phyloP scores from a whole-genome alignment of 2,888 invertebrate genomes.

The Callimorpha dominula region DNA sequence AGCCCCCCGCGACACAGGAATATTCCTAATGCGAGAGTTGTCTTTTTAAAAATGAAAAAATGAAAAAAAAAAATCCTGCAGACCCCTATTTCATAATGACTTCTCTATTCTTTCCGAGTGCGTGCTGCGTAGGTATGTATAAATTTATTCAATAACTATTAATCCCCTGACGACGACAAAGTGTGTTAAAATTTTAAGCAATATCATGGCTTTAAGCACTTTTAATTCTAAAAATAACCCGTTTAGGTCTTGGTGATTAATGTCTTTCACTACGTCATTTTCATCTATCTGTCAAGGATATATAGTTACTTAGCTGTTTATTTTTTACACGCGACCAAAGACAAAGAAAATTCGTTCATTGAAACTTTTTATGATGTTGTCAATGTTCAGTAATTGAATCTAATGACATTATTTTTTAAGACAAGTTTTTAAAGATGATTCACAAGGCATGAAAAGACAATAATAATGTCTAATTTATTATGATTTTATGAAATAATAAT shows the following conservation, averaged over 20 bases:
- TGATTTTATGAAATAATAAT: neutral
- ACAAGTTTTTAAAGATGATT: neutral
- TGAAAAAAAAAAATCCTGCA: too few relatives aligned
- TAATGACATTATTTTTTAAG: neutral
- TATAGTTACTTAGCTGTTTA: neutral
- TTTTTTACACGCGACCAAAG: conserved; percentile 1
- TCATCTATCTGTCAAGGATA: neutral
- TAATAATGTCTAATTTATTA: neutral
- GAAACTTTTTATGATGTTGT: conserved; percentile 8
- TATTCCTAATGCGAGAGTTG: too few relatives aligned
- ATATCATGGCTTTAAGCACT: too few relatives aligned
- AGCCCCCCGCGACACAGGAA: too few relatives aligned
- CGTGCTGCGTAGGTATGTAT: too few relatives aligned
- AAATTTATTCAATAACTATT: too few relatives aligned
- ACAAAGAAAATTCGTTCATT: conserved; percentile 16
- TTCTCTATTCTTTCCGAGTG: too few relatives aligned
- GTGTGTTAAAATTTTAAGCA: too few relatives aligned
- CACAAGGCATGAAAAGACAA: neutral
- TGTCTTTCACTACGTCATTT: neutral
- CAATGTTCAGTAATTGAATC: conserved; percentile 5
- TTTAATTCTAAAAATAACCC: too few relatives aligned
- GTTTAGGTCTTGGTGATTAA: neutral
- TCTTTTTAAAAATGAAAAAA: too few relatives aligned
- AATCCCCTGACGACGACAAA: too few relatives aligned
- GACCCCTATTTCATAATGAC: too few relatives aligned